Conservation (phyloP, 2,797 vertebrate species). For the Microchirus variegatus region DNA sequence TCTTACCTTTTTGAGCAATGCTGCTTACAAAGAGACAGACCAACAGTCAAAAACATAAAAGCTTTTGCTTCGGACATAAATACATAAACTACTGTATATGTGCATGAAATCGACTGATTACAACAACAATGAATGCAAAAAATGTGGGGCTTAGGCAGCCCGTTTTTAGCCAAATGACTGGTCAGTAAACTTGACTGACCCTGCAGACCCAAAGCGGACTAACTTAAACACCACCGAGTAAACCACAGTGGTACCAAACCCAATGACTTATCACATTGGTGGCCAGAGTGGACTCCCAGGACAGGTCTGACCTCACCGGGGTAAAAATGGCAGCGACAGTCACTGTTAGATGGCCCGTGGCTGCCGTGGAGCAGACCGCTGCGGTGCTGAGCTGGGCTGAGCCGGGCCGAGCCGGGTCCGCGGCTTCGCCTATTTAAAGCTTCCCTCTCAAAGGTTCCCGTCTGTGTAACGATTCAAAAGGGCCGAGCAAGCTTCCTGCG, state of each 20-base stretch:
- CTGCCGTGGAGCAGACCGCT: conserved; percentile 61
- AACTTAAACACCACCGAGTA: conserved; percentile 49
- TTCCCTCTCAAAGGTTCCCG: conserved; percentile 59
- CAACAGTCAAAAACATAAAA: too few species aligned
- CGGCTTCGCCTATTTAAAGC: conserved; percentile 69
- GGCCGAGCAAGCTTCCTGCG: conserved; percentile 62
- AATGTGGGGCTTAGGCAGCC: conserved; percentile 37
- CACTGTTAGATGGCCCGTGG: conserved; percentile 56
- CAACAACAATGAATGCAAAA: not conserved
- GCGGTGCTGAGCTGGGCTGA: conserved; percentile 68
- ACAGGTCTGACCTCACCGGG: conserved; percentile 73
- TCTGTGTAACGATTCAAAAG: conserved; percentile 70
- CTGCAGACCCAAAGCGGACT: conserved; percentile 55
- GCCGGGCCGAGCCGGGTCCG: conserved; percentile 48
- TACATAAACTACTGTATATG: conserved; percentile 10
- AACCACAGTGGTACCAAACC: conserved; percentile 65
- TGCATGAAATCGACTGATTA: conserved; percentile 6
- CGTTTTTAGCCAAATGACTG: conserved; percentile 34
- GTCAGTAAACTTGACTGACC: conserved; percentile 63
- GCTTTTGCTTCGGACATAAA: not conserved
- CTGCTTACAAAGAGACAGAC: too few species aligned
- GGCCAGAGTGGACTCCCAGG: conserved; percentile 65
- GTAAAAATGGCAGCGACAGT: conserved; percentile 76
- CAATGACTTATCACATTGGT: conserved; percentile 72
- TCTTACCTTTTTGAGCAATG: too few species aligned